Conservation (phyloP, 2,888 invertebrate species). For the Eristalis pertinax region DNA sequence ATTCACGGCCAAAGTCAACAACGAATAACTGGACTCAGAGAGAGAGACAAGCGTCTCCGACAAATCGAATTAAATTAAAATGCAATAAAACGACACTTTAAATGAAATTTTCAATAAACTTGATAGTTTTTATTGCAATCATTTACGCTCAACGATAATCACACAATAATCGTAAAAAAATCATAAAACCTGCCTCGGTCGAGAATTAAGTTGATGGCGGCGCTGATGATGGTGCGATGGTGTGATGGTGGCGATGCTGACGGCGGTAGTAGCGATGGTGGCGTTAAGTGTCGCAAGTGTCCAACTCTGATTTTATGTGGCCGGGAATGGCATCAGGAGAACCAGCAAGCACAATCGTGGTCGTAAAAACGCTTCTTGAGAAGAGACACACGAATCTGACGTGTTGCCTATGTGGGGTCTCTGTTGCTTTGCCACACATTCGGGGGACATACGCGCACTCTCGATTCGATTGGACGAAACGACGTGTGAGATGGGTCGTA, state of each 20-base stretch:
- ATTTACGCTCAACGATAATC: slow-evolving; percentile 76
- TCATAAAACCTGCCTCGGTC: slow-evolving; percentile 74
- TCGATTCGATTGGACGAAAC: slow-evolving; percentile 45
- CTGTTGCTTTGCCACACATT: neutral
- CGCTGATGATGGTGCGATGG: slow-evolving; percentile 23
- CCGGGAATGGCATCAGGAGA: slow-evolving; percentile 31
- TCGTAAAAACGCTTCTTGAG: slow-evolving; percentile 60
- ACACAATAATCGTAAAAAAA: slow-evolving; percentile 75
- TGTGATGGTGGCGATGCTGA: neutral
- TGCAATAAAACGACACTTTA: slow-evolving; percentile 73
- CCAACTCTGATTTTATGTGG: slow-evolving; percentile 66
- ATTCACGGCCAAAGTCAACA: slow-evolving; percentile 53
- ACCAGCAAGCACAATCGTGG: slow-evolving; percentile 22
- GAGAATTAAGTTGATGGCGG: slow-evolving; percentile 65
- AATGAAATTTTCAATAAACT: slow-evolving; percentile 74
- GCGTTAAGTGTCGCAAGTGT: slow-evolving; percentile 64
- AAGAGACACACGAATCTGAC: slow-evolving; percentile 45
- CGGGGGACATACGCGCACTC: slow-evolving; percentile 26
- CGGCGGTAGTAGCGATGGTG: slow-evolving; percentile 36
- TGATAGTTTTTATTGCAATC: slow-evolving; percentile 75
- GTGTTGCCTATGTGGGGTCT: slow-evolving; percentile 42
- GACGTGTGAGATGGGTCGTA: slow-evolving; percentile 60
- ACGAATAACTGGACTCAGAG: neutral
- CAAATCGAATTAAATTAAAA: slow-evolving; percentile 74
- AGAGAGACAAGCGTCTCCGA: slow-evolving; percentile 21